A percentile compares a stretch with the other conserved stretches of the same genome.
Conservation (phyloP, 2,888 invertebrate genomes). For the Torymus texanus region DNA sequence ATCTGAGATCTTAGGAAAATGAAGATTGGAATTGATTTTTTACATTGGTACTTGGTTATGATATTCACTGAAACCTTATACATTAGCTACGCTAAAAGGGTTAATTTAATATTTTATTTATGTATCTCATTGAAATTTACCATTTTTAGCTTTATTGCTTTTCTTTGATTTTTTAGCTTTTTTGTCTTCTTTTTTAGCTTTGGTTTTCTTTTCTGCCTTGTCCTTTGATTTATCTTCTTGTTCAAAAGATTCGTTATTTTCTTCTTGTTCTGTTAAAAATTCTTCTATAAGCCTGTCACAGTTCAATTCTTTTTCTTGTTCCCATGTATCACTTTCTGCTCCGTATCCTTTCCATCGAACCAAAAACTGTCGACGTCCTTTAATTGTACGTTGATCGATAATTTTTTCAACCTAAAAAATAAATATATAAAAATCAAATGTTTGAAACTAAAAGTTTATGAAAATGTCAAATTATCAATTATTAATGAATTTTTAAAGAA, state of each 20-base stretch:
- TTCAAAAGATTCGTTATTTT: conserved; percentile 57
- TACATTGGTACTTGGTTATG: too few species aligned
- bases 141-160: conserved; percentile 9
- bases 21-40: too few species aligned
- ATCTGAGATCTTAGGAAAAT: too few species aligned
- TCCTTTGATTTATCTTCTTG: conserved; percentile 16
- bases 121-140: conserved; percentile 11
- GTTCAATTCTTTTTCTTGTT: conserved; percentile 82
- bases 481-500: too few species aligned
- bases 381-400: conserved; percentile 82
- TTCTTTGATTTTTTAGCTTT: conserved; percentile 27
- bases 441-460: too few species aligned
- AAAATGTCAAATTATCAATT: too few species aligned
- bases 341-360: conserved; percentile 88
- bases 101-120: too few species aligned
- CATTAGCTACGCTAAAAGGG: too few species aligned
- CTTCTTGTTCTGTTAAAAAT: conserved; percentile 70
- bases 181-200: conserved; percentile 36
- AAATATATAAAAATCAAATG: background rate
- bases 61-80: too few species aligned
- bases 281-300: conserved; percentile 82
- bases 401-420: conserved; percentile 81
- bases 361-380: conserved; percentile 82
- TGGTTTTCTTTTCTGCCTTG: conserved; percentile 18
- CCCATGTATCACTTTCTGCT: conserved; percentile 85